These are phyloP conservation scores for Lymantria dispar DNA, from an alignment of 2,888 invertebrate species.

Conservation along the genomic window DNA sequence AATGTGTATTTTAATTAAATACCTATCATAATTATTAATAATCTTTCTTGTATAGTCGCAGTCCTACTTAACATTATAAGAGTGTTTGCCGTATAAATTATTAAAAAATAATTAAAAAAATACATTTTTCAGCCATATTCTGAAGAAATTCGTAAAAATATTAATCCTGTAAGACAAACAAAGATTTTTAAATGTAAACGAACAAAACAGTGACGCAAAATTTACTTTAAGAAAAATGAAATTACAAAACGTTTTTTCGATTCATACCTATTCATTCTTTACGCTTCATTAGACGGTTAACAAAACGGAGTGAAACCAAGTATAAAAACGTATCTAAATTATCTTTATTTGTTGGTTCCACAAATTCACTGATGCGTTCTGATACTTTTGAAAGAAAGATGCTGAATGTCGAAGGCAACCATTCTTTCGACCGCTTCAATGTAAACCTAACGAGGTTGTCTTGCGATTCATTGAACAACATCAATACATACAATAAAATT, in stretches of 20 bases:
- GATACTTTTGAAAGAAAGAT: background rate
- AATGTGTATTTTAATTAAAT: too few relatives aligned
- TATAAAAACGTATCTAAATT: conserved; percentile 5
- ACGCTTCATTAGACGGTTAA: conserved; percentile 10
- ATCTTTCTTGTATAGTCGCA: too few relatives aligned
- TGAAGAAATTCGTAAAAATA: too few relatives aligned
- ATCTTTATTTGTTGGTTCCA: conserved; percentile 5
- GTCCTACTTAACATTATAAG: too few relatives aligned
- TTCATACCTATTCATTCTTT: conserved; percentile 5
- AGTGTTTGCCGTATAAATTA: too few relatives aligned
- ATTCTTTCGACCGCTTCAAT: background rate
- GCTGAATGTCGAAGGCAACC: background rate
- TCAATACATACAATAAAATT: background rate
- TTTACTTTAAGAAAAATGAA: background rate
- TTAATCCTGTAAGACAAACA: too few relatives aligned
- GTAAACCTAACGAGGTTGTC: background rate
- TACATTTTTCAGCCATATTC: too few relatives aligned
- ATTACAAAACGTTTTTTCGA: background rate
- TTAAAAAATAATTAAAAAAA: too few relatives aligned
- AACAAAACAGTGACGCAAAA: background rate
- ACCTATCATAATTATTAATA: too few relatives aligned
- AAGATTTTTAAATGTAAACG: background rate
- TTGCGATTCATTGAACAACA: background rate
- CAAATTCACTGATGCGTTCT: background rate
- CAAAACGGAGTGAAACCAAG: conserved; percentile 3